Percentiles rank a stretch among this genome's conserved stretches.
Conservation (phyloP, 2,797 vertebrate species). For the Chaunax sp. region DNA sequence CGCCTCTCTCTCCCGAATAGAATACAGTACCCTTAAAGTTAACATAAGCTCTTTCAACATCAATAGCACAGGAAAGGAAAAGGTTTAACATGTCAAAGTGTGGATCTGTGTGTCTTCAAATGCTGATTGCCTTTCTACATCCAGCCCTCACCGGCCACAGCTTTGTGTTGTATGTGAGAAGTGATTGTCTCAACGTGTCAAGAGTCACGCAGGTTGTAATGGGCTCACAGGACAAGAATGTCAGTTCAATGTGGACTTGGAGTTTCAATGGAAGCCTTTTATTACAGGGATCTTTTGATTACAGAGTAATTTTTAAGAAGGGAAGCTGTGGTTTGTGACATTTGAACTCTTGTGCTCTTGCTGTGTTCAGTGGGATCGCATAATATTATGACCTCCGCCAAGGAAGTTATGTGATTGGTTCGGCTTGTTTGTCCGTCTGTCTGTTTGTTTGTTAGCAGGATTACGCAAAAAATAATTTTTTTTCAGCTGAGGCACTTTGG, state of each 20-base stretch:
- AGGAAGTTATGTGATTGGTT: too few species aligned
- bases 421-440: too few species aligned
- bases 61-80: slow-evolving; percentile 17
- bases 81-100: slow-evolving; percentile 27
- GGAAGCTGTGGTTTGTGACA: neutral
- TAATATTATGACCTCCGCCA: too few species aligned
- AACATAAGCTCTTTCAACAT: slow-evolving; percentile 9
- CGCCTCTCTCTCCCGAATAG: neutral
- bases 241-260: slow-evolving; percentile 45
- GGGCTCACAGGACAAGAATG: slow-evolving; percentile 44
- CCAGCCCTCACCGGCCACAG: neutral
- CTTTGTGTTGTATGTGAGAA: slow-evolving; percentile 51
- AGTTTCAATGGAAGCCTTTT: slow-evolving; percentile 29
- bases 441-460: too few species aligned
- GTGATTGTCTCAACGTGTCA: slow-evolving; percentile 56
- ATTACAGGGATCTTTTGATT: slow-evolving; percentile 11
- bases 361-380: neutral
- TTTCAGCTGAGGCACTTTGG: too few species aligned
- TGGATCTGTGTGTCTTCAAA: slow-evolving; percentile 26
- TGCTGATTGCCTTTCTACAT: slow-evolving; percentile 36
- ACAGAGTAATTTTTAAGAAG: neutral
- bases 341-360: neutral
- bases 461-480: too few species aligned
- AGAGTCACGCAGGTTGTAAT: slow-evolving; percentile 59
- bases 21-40: neutral